Percentiles rank a stretch among this genome's conserved stretches.
Evolutionary conservation across 2,113 vertebrate species (phyloP).

Genomic region (Mungos mungo): DNA sequence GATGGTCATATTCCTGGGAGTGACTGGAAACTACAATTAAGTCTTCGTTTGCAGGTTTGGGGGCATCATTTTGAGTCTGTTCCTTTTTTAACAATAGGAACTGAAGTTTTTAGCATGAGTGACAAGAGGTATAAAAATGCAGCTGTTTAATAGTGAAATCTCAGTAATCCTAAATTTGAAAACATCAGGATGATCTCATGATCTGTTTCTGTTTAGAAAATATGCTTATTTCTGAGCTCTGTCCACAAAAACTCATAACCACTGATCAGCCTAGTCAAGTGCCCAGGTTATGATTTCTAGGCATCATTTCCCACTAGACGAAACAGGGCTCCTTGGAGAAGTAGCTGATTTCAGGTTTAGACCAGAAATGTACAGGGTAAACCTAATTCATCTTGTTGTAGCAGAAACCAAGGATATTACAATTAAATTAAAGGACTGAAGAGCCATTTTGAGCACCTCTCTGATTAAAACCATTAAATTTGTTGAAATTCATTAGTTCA

Average conservation of each 20-base stretch:
- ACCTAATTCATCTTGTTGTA: background rate
- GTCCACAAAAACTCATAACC: background rate
- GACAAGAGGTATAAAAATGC: background rate
- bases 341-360: background rate
- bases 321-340: background rate
- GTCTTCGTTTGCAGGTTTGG: background rate
- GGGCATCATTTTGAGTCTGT: background rate
- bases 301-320: background rate
- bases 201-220: background rate
- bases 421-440: background rate
- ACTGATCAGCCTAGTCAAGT: background rate
- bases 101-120: background rate
- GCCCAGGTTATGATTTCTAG: background rate
- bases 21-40: background rate
- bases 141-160: background rate
- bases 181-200: background rate
- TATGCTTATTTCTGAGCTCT: background rate
- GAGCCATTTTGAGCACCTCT: background rate
- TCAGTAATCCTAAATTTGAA: background rate
- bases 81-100: background rate
- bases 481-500: slow-evolving; percentile 34
- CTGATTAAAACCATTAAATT: background rate
- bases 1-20: background rate
- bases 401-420: background rate
- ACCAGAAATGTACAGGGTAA: background rate